Base-by-base conservation (phyloP, 2,888 invertebrate species). In the Mechanitis messenoides region DNA sequence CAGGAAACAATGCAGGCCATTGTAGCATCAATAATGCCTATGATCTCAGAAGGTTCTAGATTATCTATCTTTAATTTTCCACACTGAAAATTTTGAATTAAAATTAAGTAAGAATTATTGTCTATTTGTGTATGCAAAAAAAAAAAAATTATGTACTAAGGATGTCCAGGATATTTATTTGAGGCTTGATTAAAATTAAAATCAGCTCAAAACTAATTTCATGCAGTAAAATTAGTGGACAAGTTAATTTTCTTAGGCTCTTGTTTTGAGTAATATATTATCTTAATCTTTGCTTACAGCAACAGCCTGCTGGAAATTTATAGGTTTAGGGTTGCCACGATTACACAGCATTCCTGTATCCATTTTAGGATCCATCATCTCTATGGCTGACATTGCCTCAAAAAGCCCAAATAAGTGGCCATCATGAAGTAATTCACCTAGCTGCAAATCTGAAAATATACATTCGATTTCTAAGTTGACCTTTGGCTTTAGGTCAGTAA, bases 361-460 rank as follows among this genome's bases (percentile, higher is more conserved):
- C 99, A 99, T 99, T 91, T 99, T 99, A 0, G 99, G 98, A 81
- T 99, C 99, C 99, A 99, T 99, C 96, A 99, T 98, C 87, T 99
- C 99, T 74, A 99, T 99, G 0, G 99, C 99, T 0, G 98, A 98
- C 99, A 99, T 99, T 0, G 98, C 99, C 83, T 99, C 99, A 85
- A 97, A 97, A 47, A 99, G 90, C 3, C 98, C 97, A 90, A 95
- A 97, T 31, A 95, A 84, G 60, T 90, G 87, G 58, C 96, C 95
- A 91, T 98, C 97, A 76, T 98, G 98, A 6, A 98, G 89, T 45
- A 98, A 87, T 83, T 98, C 98, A 2, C 98, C 98, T 58, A 98
- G 90, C 72, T 95, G 91, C 64, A 98, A 87, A 77, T 96, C 97
- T 93, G 73, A 56, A 82, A 76, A 46, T 46, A 57, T 31, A 56